Percentiles rank a stretch among this genome's conserved stretches.
Evolutionary conservation across 2,797 vertebrate species (phyloP).

Genomic region (Morus bassanus): DNA sequence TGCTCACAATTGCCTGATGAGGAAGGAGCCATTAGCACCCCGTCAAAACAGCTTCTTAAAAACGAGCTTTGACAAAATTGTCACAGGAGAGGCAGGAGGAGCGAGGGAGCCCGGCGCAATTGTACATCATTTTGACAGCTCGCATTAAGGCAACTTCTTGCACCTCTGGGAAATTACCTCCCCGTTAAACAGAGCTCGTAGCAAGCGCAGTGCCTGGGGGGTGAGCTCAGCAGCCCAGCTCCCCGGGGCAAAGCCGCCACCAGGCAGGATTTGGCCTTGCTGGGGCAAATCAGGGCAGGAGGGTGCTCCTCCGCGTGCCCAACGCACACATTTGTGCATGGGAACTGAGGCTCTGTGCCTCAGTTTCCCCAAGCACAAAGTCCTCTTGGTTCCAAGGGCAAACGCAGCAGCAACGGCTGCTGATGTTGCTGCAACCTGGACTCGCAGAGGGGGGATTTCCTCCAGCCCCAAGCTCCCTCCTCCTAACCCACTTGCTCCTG

Average conservation of each 20-base stretch:
- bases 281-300: not conserved
- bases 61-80: constrained; percentile 73
- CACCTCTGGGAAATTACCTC: constrained; percentile 70
- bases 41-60: constrained; percentile 69
- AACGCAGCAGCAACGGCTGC: accelerated
- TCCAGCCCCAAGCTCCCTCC: not conserved
- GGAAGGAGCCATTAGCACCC: constrained; percentile 61
- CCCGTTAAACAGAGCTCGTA: constrained; percentile 1
- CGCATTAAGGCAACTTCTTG: constrained; percentile 57
- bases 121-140: constrained; percentile 75
- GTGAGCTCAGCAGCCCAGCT: not conserved
- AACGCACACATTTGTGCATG: accelerated
- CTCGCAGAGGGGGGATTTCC: not conserved
- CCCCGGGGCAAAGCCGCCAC: accelerated
- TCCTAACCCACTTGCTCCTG: not conserved
- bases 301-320: not conserved
- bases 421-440: accelerated
- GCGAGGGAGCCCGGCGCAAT: constrained; percentile 39
- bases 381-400: not conserved
- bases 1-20: not conserved
- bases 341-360: not conserved
- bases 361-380: not conserved
- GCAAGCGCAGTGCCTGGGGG: not conserved
- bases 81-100: constrained; percentile 68
- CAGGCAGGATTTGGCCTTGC: not conserved